Evolutionary conservation across 2,888 invertebrate species (phyloP).

Genomic region (Endomychus coccineus): DNA sequence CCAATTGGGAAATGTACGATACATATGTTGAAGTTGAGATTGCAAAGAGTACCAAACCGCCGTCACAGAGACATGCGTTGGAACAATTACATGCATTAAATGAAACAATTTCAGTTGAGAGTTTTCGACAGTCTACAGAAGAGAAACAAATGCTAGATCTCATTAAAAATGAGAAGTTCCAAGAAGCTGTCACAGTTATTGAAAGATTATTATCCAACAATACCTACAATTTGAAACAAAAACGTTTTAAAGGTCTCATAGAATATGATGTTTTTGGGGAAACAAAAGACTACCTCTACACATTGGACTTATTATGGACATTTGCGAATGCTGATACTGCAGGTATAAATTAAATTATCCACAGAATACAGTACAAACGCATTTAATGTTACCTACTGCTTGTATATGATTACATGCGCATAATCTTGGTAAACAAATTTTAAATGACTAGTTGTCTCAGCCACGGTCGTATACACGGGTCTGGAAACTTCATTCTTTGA

Average conservation of each 20-base stretch:
- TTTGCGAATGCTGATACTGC: conserved; percentile 49
- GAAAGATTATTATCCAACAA: conserved; percentile 68
- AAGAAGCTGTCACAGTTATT: conserved; percentile 56
- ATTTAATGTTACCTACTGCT: too few relatives aligned
- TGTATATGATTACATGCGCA: too few relatives aligned
- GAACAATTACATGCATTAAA: conserved; percentile 24
- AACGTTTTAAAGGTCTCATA: conserved; percentile 59
- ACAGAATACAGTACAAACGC: not conserved
- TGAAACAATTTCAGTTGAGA: conserved; percentile 27
- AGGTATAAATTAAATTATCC: conserved; percentile 22
- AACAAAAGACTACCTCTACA: conserved; percentile 60
- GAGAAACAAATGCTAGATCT: conserved; percentile 39
- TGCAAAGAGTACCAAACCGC: conserved; percentile 33
- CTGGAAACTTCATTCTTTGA: too few relatives aligned
- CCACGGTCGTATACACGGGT: too few relatives aligned
- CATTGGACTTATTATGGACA: conserved; percentile 60
- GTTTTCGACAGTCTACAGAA: conserved; percentile 28
- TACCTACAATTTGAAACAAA: conserved; percentile 58
- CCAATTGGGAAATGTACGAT: conserved; percentile 73
- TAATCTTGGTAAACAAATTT: too few relatives aligned
- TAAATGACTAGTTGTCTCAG: too few relatives aligned
- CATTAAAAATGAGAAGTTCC: conserved; percentile 44
- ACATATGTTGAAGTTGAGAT: conserved; percentile 46
- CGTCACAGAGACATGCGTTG: conserved; percentile 33
- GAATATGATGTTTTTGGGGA: conserved; percentile 55